These are phyloP conservation scores for Melanotaenia boesemani DNA, from an alignment of 2,797 vertebrate genomes.

Conservation along the genomic window DNA sequence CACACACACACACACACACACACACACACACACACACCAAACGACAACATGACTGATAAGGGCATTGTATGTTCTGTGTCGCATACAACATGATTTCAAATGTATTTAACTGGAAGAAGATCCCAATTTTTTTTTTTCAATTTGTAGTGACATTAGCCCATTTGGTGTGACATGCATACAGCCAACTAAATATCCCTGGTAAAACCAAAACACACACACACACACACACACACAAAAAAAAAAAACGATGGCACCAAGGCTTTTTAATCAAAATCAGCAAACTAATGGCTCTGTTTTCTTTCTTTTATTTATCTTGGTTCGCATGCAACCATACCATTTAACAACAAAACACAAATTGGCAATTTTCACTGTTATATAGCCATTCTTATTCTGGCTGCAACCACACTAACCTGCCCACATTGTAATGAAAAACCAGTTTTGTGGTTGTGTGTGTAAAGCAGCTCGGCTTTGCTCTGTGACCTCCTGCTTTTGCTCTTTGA, in stretches of 20 bases:
- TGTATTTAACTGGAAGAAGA: not conserved
- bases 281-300: not conserved
- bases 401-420: not conserved
- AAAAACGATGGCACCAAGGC: not conserved
- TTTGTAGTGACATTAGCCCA: not conserved
- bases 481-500: constrained; percentile 21
- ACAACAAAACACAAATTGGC: not conserved
- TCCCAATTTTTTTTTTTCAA: not conserved
- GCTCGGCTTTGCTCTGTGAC: constrained; percentile 9
- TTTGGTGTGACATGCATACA: not conserved
- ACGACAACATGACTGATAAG: constrained; percentile 1
- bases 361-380: not conserved
- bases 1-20: constrained; percentile 22
- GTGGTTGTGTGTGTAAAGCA: constrained; percentile 10
- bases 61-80: not conserved
- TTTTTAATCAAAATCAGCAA: not conserved
- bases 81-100: not conserved
- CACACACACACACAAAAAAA: too few relatives aligned
- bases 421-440: constrained; percentile 42
- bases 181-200: not conserved
- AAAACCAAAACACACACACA: not conserved
- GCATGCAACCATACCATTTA: not conserved
- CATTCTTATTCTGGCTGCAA: not conserved
- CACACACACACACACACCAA: constrained; percentile 14
- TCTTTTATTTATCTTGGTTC: constrained; percentile 3